A percentile compares a stretch with the other conserved stretches of the same genome.
Conservation (phyloP, 2,888 invertebrate genomes). For the Ischnus inquisitorius region DNA sequence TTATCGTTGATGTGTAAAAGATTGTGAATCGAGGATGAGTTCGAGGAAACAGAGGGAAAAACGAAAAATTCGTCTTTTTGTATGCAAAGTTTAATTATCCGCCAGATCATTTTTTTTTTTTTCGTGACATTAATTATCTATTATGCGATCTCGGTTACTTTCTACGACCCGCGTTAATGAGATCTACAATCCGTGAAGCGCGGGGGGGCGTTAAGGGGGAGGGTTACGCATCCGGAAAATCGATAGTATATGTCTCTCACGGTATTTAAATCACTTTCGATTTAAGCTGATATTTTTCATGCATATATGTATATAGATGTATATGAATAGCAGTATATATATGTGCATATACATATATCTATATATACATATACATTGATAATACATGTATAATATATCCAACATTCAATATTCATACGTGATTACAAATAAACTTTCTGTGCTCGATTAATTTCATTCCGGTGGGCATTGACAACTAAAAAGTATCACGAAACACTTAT, state of each 20-base stretch:
- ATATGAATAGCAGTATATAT: no score
- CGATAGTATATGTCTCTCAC: constrained; percentile 56
- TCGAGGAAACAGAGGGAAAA: constrained; percentile 34
- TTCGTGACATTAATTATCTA: constrained; percentile 76
- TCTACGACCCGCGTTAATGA: constrained; percentile 78
- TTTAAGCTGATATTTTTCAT: constrained; percentile 68
- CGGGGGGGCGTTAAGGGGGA: constrained; percentile 29
- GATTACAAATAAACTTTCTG: constrained; percentile 75
- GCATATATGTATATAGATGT: no score
- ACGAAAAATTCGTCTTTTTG: constrained; percentile 70
- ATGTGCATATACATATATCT: no score
- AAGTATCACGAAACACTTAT: constrained; percentile 76
- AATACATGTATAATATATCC: constrained; percentile 77
- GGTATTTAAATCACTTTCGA: constrained; percentile 63
- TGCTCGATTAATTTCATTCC: constrained; percentile 76
- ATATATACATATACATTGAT: no score
- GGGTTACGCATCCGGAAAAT: constrained; percentile 51
- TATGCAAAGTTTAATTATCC: constrained; percentile 78
- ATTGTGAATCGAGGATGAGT: constrained; percentile 11
- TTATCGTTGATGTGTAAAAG: background rate
- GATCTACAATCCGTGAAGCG: constrained; percentile 69
- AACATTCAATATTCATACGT: constrained; percentile 81
- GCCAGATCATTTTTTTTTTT: constrained; percentile 74
- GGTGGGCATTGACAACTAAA: constrained; percentile 75
- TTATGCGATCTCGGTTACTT: constrained; percentile 76